phyloP scores from a whole-genome alignment of 2,113 vertebrate genomes.

The Vidua macroura region DNA sequence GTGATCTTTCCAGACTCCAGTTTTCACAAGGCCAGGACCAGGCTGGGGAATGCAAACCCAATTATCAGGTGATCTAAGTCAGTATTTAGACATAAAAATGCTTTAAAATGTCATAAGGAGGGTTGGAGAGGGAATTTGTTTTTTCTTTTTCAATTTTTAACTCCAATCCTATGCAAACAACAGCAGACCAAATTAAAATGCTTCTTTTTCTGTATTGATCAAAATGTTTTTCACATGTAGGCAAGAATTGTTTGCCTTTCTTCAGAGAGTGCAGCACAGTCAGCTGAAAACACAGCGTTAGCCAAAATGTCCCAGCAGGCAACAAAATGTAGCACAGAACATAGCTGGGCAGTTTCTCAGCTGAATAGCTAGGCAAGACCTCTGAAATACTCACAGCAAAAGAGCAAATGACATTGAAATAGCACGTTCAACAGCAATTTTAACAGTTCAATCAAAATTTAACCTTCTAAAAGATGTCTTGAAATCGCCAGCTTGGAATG shows the following conservation, averaged over 20 bases:
- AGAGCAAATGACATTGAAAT: not conserved
- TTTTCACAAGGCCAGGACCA: not conserved
- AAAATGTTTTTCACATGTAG: not conserved
- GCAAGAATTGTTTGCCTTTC: not conserved
- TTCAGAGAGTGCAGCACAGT: not conserved
- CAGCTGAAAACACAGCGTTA: not conserved
- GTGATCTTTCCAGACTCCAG: not conserved
- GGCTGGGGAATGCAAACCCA: not conserved
- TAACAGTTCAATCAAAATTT: not conserved
- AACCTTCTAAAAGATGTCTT: not conserved
- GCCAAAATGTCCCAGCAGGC: not conserved
- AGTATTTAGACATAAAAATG: not conserved
- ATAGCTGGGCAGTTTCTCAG: not conserved
- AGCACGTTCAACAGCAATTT: not conserved
- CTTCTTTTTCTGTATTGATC: not conserved
- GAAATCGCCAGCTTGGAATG: not conserved
- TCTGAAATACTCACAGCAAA: not conserved
- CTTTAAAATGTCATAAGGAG: not conserved
- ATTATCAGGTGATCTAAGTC: not conserved
- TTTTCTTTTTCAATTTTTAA: not conserved
- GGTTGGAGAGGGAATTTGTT: rapidly evolving
- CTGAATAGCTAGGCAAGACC: not conserved
- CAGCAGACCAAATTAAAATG: not conserved
- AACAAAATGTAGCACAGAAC: not conserved
- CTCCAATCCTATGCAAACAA: not conserved